Conservation (phyloP, 2,797 vertebrate species). For the Danio jaintianensis region DNA sequence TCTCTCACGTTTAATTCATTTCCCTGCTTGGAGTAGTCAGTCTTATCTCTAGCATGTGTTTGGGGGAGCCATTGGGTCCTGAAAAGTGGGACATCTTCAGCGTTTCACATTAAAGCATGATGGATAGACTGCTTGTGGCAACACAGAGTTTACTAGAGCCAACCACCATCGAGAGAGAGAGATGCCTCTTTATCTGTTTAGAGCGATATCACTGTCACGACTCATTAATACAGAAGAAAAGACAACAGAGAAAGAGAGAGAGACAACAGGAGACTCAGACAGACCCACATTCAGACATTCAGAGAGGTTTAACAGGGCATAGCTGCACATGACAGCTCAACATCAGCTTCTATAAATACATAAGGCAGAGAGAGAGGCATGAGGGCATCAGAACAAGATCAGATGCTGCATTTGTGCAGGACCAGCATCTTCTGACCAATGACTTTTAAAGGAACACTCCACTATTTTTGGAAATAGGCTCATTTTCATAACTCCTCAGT, state of each 20-base stretch:
- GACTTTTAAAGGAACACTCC: too few species aligned
- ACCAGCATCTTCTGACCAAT: neutral
- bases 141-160: conserved; percentile 23
- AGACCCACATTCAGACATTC: conserved; percentile 15
- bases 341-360: conserved; percentile 24
- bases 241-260: conserved; percentile 1
- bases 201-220: conserved; percentile 52
- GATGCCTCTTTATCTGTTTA: conserved; percentile 46
- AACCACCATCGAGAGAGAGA: conserved; percentile 34
- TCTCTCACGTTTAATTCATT: conserved; percentile 29
- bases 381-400: neutral
- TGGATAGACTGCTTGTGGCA: conserved; percentile 37
- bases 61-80: conserved; percentile 6
- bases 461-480: too few species aligned
- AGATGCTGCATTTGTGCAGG: neutral
- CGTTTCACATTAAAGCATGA: conserved; percentile 29
- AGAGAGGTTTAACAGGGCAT: conserved; percentile 20
- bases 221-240: conserved; percentile 49
- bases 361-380: conserved; percentile 23
- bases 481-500: too few species aligned
- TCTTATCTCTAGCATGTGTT: conserved; percentile 51
- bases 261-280: conserved; percentile 8
- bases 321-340: conserved; percentile 21
- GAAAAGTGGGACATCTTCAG: conserved; percentile 44
- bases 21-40: conserved; percentile 40